Conservation (phyloP, 2,797 vertebrate species). For the Enteromius argenteus region DNA sequence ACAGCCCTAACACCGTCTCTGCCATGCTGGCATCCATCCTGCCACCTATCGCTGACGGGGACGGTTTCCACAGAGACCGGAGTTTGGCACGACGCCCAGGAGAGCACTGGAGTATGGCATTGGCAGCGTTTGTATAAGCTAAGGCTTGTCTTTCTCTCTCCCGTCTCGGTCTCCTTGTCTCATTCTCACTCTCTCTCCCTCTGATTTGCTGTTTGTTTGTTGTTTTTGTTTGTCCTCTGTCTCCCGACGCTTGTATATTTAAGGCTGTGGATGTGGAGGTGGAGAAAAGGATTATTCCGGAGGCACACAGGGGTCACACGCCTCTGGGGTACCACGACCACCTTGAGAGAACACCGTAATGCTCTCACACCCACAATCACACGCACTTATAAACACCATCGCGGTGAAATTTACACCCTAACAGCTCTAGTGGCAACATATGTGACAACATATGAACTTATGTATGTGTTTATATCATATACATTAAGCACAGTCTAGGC, state of each 20-base stretch:
- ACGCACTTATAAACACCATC: constrained; percentile 24
- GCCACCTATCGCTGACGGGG: constrained; percentile 70
- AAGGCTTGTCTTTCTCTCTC: constrained; percentile 17
- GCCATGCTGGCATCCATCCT: constrained; percentile 73
- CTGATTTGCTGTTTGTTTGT: constrained; percentile 37
- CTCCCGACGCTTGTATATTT: constrained; percentile 43
- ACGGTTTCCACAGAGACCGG: constrained; percentile 71
- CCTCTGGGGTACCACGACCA: constrained; percentile 33
- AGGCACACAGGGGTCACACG: constrained; percentile 32
- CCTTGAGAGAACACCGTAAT: constrained; percentile 11
- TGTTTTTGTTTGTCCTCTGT: constrained; percentile 42
- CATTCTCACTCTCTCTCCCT: constrained; percentile 21
- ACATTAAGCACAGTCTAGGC: not conserved
- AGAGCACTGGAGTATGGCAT: constrained; percentile 64
- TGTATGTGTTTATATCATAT: constrained; percentile 7
- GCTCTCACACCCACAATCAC: constrained; percentile 22
- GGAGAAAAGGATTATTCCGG: constrained; percentile 48
- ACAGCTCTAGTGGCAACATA: constrained; percentile 31
- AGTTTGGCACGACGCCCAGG: constrained; percentile 70
- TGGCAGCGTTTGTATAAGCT: constrained; percentile 51
- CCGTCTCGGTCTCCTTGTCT: constrained; percentile 20
- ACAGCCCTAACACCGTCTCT: constrained; percentile 50
- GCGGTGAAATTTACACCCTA: constrained; percentile 5
- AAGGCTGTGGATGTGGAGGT: constrained; percentile 48
- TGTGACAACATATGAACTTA: constrained; percentile 33